Conservation (phyloP, 2,888 invertebrate genomes). For the Stenichneumon culpator region DNA sequence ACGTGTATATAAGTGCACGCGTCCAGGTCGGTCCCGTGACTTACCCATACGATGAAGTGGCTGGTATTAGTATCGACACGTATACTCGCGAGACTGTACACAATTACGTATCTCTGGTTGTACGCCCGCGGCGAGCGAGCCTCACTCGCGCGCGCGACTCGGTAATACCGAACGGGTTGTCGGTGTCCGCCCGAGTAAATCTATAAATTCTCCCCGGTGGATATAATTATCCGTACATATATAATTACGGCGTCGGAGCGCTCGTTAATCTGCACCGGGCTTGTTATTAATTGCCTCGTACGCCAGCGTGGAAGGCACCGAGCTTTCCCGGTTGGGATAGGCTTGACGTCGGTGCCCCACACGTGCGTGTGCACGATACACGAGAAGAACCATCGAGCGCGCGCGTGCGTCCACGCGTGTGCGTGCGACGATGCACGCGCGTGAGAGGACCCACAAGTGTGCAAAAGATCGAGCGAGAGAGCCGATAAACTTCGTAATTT, state of each 20-base stretch:
- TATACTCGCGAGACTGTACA: slow-evolving; percentile 36
- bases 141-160: slow-evolving; percentile 38
- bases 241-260: slow-evolving; percentile 73
- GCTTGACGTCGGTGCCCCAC: slow-evolving; percentile 21
- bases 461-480: slow-evolving; percentile 6
- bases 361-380: background rate
- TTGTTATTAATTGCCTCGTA: slow-evolving; percentile 73
- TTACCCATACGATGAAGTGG: too few species aligned
- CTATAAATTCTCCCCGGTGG: slow-evolving; percentile 71
- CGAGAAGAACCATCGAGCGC: slow-evolving; percentile 28
- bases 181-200: slow-evolving; percentile 71
- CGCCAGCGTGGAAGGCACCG: slow-evolving; percentile 21
- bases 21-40: background rate
- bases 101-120: slow-evolving; percentile 3
- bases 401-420: slow-evolving; percentile 9
- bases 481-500: background rate
- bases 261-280: slow-evolving; percentile 72
- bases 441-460: slow-evolving; percentile 31
- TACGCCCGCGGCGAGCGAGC: slow-evolving; percentile 31
- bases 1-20: background rate
- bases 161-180: slow-evolving; percentile 66
- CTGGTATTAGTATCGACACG: background rate
- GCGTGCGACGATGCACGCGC: slow-evolving; percentile 47
- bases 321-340: slow-evolving; percentile 43
- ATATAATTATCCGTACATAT: slow-evolving; percentile 69